Evolutionary conservation across 64 coral and sea anemone species (phyloP).

Genomic region (Exaiptasia diaphana): DNA sequence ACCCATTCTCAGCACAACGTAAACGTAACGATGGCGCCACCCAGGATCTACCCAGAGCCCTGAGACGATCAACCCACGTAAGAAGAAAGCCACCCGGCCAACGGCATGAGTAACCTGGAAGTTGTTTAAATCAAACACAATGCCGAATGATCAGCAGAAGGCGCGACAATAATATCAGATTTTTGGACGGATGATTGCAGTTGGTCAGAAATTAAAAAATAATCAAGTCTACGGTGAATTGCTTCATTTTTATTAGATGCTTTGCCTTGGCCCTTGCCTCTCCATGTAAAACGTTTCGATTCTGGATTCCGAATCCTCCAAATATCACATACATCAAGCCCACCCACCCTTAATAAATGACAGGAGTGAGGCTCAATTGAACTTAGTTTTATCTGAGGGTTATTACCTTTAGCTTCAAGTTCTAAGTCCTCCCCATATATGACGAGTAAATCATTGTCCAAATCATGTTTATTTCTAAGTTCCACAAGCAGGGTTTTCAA

Average conservation of each 20-base stretch:
- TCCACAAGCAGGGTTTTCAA: no score
- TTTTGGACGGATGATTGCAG: slow-evolving; percentile 3
- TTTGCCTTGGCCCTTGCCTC: not conserved
- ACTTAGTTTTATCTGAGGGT: not conserved
- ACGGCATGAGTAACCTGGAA: no score
- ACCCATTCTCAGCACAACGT: no score
- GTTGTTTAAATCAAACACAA: no score
- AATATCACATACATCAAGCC: slow-evolving; percentile 17
- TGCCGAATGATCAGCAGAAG: not conserved
- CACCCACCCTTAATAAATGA: not conserved
- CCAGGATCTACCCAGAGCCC: no score
- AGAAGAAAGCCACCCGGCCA: no score
- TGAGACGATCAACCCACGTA: no score
- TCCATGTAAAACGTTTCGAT: slow-evolving; percentile 14
- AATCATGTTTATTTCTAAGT: no score
- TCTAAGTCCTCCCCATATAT: slow-evolving; percentile 14
- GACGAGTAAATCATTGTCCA: no score
- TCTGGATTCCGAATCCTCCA: slow-evolving; percentile 21
- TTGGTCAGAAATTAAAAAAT: not conserved
- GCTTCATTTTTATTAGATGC: not conserved
- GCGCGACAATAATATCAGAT: not conserved
- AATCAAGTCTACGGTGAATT: slow-evolving; percentile 18
- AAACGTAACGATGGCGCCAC: no score
- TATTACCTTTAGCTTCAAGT: slow-evolving; percentile 3
- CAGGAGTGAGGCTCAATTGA: not conserved